Evolutionary conservation across 2,797 vertebrate genomes (phyloP), one percentile per base, ranked within the genome.

Genomic region (Naso thynnoides): DNA sequence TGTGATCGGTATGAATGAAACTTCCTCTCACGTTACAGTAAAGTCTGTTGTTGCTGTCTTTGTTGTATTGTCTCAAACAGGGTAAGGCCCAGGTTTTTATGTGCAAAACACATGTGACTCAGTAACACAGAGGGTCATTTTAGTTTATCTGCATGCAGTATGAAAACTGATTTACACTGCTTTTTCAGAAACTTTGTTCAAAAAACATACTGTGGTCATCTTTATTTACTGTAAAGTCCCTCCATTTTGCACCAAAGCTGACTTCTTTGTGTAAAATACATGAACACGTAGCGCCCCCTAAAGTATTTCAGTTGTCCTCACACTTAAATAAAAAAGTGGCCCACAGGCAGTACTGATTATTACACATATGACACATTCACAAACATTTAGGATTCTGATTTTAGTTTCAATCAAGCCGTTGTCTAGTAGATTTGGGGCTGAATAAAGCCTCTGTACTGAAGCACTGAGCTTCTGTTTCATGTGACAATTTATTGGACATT

Each of bases 61-160:
- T 89, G 79, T 83, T 89, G 73, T 57, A 84, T 88, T 85, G 86
- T 91, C 27, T 75, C 27, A 64, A 67, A 57, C 47, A 31, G 70
- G 69, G 50, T 26, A 53, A 19, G 45, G 11, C 21, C 21, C 3
- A 23, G 7, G 72, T 18, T 18, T 72, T 26, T 21, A 45, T 73
- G 19, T 60, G 18, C 27, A 29, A 62, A 62, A 33, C 19, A 14
- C 33, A 52, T 61, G 60, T 71, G 49, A 79, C 38, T n/a, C 16
- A 47, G 11, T 21, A 10, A 33, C 41, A 42, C 6, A 50, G 24
- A 52, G 1, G 10, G 8, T 16, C 19, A n/a, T 11, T 6, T 10
- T 19, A 53, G 60, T 54, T 74, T 55, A 39, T 64, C 59, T 47
- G 13, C 5, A 38, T 31, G 15, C 0, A 67, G 0, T 14, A 23